Conservation (phyloP, 2,113 vertebrate species). For the Scomber japonicus region DNA sequence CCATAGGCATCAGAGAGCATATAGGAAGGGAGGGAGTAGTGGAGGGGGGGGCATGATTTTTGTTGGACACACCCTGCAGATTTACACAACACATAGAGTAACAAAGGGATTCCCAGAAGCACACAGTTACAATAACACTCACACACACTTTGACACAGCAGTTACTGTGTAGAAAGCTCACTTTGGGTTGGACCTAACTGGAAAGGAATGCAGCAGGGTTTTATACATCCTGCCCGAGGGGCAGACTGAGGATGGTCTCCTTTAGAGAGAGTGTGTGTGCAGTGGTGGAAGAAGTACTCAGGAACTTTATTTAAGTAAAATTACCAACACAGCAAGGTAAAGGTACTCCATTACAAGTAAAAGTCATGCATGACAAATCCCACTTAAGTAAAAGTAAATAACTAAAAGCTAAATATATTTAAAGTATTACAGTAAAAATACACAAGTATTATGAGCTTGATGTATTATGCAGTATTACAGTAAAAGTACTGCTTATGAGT, state of each 20-base stretch:
- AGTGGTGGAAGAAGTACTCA: too few species aligned
- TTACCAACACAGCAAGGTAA: too few species aligned
- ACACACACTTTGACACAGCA: constrained; percentile 73
- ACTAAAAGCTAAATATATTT: too few species aligned
- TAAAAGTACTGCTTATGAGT: too few species aligned
- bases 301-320: too few species aligned
- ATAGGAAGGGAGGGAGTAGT: constrained; percentile 9
- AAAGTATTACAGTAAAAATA: too few species aligned
- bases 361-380: too few species aligned
- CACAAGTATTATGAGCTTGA: too few species aligned
- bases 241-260: constrained; percentile 73
- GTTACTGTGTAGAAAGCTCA: constrained; percentile 79
- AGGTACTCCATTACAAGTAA: too few species aligned
- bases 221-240: constrained; percentile 84
- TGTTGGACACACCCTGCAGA: constrained; percentile 27
- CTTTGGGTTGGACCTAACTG: constrained; percentile 85
- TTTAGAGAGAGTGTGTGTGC: constrained; percentile 33
- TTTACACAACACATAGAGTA: constrained; percentile 31
- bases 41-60: background rate
- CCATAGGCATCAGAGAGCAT: constrained; percentile 59
- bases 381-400: too few species aligned
- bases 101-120: constrained; percentile 77
- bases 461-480: too few species aligned
- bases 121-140: constrained; percentile 40
- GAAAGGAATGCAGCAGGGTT: constrained; percentile 85